Evolutionary conservation across 2,888 invertebrate species (phyloP).

Genomic region (Malacosoma neustria): DNA sequence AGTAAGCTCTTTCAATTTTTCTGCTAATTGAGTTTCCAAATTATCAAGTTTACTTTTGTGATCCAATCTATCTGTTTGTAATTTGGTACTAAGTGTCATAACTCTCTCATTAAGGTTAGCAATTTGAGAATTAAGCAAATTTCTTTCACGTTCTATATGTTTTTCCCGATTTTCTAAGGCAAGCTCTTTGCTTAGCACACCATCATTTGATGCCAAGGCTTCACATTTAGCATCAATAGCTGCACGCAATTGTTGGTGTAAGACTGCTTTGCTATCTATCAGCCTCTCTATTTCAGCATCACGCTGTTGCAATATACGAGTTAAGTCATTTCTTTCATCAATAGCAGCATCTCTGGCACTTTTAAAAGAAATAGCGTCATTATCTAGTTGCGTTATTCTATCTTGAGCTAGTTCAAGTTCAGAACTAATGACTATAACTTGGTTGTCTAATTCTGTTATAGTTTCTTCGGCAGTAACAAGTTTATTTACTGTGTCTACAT

Average conservation of each 20-base stretch:
- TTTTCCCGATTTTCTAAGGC: slow-evolving; percentile 87
- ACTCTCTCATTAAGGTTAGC: slow-evolving; percentile 86
- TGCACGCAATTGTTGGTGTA: slow-evolving; percentile 83
- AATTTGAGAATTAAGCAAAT: slow-evolving; percentile 84
- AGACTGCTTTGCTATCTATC: slow-evolving; percentile 78
- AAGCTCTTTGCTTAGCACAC: slow-evolving; percentile 86
- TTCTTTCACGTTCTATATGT: slow-evolving; percentile 87
- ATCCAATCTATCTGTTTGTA: slow-evolving; percentile 84
- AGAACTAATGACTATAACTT: slow-evolving; percentile 75
- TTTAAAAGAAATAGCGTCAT: slow-evolving; percentile 78
- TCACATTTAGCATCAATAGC: slow-evolving; percentile 90
- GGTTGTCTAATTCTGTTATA: slow-evolving; percentile 77
- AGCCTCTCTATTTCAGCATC: no score
- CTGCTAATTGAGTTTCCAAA: slow-evolving; percentile 83
- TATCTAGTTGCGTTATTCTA: slow-evolving; percentile 77
- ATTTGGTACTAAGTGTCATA: slow-evolving; percentile 83
- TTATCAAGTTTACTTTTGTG: slow-evolving; percentile 76
- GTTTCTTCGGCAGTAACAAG: slow-evolving; percentile 77
- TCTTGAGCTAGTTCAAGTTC: slow-evolving; percentile 80
- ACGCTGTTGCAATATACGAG: slow-evolving; percentile 81
- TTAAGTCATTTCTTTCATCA: slow-evolving; percentile 84
- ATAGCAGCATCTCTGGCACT: slow-evolving; percentile 81
- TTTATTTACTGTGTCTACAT: slow-evolving; percentile 77
- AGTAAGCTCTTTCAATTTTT: slow-evolving; percentile 86
- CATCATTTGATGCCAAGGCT: slow-evolving; percentile 85